phyloP scores from a whole-genome alignment of 1,140 invertebrate genomes.

The Mamestra configurata region DNA sequence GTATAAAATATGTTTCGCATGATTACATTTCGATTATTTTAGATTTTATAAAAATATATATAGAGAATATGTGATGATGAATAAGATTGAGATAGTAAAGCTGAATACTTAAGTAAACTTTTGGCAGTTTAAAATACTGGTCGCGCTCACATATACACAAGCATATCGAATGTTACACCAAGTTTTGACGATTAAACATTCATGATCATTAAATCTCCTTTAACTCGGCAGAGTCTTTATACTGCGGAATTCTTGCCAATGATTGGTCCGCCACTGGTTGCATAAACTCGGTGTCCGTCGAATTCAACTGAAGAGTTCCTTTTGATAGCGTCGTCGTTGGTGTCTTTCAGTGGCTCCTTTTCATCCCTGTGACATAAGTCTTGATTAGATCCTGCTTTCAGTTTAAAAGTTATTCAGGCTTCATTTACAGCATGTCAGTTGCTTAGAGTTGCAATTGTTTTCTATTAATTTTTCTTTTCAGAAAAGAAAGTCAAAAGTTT shows the following conservation, averaged over 20 bases:
- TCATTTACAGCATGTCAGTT: conserved; percentile 51
- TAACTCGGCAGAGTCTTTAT: conserved; percentile 79
- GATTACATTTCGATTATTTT: conserved; percentile 24
- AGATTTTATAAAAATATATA: conserved; percentile 52
- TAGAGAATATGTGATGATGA: conserved; percentile 51
- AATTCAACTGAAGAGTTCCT: conserved; percentile 93
- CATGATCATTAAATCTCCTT: conserved; percentile 21
- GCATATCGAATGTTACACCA: conserved; percentile 60
- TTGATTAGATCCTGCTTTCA: conserved; percentile 52
- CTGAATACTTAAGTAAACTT: conserved; percentile 75
- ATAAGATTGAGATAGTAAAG: conserved; percentile 68
- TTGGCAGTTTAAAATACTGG: conserved; percentile 85
- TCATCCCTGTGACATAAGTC: conserved; percentile 90
- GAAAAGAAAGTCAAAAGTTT: not conserved
- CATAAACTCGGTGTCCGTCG: conserved; percentile 93
- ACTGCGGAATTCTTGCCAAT: conserved; percentile 95
- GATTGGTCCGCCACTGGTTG: conserved; percentile 92
- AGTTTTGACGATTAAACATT: conserved; percentile 37
- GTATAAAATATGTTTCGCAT: conserved; percentile 35
- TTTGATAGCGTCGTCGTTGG: conserved; percentile 90
- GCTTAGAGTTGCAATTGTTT: conserved; percentile 18
- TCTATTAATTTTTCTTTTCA: too few species aligned
- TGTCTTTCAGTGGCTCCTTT: conserved; percentile 93
- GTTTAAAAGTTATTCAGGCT: conserved; percentile 29
- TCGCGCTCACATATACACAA: conserved; percentile 81